phyloP scores from a whole-genome alignment of 2,888 invertebrate species.

The Osedax fenrisi region DNA sequence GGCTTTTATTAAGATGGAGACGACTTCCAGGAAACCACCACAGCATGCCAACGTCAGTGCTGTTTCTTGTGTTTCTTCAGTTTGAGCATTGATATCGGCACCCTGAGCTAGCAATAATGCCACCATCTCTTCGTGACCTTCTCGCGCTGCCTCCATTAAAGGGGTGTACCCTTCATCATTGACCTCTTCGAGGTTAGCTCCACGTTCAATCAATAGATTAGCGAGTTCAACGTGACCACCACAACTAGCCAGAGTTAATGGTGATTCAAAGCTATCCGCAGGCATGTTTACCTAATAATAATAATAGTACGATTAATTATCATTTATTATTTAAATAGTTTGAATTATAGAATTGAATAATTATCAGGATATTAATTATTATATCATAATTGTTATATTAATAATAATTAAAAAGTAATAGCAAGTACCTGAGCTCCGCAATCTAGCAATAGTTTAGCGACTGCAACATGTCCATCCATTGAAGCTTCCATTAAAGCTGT shows the following conservation, averaged over 20 bases:
- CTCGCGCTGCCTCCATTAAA: constrained; percentile 93
- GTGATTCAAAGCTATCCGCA: constrained; percentile 96
- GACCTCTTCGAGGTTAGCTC: constrained; percentile 95
- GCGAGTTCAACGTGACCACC: constrained; percentile 96
- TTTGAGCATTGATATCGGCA: constrained; percentile 94
- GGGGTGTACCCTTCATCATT: constrained; percentile 99
- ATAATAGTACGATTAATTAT: no score
- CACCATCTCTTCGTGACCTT: constrained; percentile 97
- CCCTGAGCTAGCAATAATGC: constrained; percentile 77
- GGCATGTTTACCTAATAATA: constrained; percentile 76
- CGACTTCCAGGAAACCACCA: constrained; percentile 78
- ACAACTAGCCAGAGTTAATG: constrained; percentile 90
- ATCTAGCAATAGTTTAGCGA: constrained; percentile 80
- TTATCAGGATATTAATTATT: no score
- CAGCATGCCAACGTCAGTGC: constrained; percentile 91
- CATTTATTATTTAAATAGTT: not conserved
- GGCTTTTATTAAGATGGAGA: constrained; percentile 83
- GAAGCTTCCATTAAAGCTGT: constrained; percentile 98
- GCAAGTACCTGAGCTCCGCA: constrained; percentile 73
- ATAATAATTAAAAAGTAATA: no score
- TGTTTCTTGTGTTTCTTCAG: constrained; percentile 93
- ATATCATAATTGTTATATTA: no score
- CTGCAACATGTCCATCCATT: constrained; percentile 98
- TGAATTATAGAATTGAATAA: not conserved
- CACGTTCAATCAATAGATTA: constrained; percentile 81